phyloP scores from a whole-genome alignment of 2,113 vertebrate species.

The Pardalotus punctatus region DNA sequence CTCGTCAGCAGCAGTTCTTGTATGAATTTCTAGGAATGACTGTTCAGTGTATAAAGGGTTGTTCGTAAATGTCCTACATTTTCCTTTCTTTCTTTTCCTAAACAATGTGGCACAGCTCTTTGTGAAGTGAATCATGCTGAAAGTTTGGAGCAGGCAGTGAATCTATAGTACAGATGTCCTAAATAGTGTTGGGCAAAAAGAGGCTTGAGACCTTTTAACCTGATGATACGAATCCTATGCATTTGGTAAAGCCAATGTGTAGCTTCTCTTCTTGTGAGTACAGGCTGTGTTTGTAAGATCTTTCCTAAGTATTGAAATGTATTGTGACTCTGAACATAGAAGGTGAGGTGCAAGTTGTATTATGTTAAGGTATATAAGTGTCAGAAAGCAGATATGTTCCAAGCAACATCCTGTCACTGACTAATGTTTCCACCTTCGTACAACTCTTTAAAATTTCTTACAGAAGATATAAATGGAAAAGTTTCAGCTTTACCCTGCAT shows the following conservation, averaged over 20 bases:
- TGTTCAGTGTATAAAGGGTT: background rate
- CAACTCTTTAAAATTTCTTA: background rate
- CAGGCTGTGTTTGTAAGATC: background rate
- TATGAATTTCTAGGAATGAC: background rate
- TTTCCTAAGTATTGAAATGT: background rate
- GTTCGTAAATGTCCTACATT: background rate
- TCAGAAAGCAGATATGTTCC: background rate
- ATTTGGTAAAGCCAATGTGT: background rate
- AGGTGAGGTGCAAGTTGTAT: background rate
- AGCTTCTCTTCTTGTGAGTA: background rate
- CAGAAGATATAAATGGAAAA: background rate
- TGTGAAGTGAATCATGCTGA: background rate
- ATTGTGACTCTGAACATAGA: background rate
- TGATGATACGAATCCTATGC: background rate
- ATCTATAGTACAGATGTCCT: background rate
- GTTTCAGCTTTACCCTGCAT: background rate
- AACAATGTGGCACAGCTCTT: background rate
- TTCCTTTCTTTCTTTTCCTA: background rate
- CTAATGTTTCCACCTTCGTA: background rate
- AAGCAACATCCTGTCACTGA: background rate
- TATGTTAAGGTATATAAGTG: fast-evolving
- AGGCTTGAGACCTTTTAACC: background rate
- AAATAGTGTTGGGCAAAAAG: background rate
- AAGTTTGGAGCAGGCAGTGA: background rate
- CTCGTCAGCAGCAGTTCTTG: background rate